A percentile compares a stretch with the other conserved stretches of the same genome.
Evolutionary conservation across 1,140 invertebrate genomes (phyloP).

Genomic region (Polypedilum vanderplanki): DNA sequence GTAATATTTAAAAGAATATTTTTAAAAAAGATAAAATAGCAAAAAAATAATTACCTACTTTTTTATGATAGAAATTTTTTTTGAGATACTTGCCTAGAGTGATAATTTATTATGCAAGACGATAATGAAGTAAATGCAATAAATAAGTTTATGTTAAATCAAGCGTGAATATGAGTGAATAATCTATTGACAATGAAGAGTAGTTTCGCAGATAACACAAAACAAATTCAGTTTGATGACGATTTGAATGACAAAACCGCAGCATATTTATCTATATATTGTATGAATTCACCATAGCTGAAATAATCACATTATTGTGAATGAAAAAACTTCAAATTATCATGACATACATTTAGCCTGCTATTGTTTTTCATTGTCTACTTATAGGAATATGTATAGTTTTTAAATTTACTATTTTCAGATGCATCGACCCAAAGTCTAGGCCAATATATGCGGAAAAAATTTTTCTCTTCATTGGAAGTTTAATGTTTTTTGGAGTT

Average conservation of each 20-base stretch:
- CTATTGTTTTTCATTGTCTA: constrained; percentile 15
- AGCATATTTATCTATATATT: constrained; percentile 12
- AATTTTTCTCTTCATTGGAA: constrained; percentile 31
- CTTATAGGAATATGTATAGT: neutral
- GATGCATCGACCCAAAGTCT: constrained; percentile 30
- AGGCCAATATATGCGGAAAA: constrained; percentile 31
- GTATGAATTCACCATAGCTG: neutral
- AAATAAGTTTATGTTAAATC: no score
- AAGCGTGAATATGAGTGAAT: no score
- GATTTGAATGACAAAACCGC: neutral
- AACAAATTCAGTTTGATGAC: no score
- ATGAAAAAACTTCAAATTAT: constrained; percentile 14
- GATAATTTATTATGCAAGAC: no score
- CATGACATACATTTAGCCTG: constrained; percentile 17
- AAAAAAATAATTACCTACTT: no score
- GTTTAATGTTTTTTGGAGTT: constrained; percentile 31
- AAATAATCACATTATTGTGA: neutral
- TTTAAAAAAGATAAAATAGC: no score
- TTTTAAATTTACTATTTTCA: constrained; percentile 28
- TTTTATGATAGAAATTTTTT: no score
- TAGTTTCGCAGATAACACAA: no score
- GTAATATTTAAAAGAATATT: no score
- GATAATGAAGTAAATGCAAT: no score
- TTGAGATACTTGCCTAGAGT: no score
- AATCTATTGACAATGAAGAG: no score